Evolutionary conservation across 2,888 invertebrate genomes (phyloP).

Genomic region (Melitaea athalia): DNA sequence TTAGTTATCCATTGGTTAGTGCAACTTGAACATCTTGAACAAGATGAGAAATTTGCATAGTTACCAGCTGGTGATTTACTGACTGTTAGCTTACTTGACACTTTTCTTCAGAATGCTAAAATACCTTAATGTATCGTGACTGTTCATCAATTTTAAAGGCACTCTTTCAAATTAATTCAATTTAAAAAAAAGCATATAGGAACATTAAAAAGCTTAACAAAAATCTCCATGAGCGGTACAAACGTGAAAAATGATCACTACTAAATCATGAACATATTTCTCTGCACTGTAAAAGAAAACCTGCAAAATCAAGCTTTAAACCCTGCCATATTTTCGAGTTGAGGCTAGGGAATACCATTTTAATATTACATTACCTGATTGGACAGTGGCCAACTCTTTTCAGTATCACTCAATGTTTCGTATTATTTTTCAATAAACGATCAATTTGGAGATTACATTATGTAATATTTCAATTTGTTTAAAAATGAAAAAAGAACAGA

Average conservation of each 20-base stretch:
- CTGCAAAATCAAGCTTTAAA: slow-evolving; percentile 20
- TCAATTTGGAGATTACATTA: slow-evolving; percentile 2
- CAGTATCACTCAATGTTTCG: slow-evolving; percentile 18
- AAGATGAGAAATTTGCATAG: too few species aligned
- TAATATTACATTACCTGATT: slow-evolving; percentile 25
- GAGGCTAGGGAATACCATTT: slow-evolving; percentile 25
- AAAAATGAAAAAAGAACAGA: background rate
- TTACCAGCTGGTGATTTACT: too few species aligned
- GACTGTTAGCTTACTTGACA: too few species aligned
- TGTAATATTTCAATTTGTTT: slow-evolving; percentile 1
- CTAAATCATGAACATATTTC: slow-evolving; percentile 23
- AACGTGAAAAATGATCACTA: slow-evolving; percentile 11
- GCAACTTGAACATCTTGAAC: too few species aligned
- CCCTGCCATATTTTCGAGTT: slow-evolving; percentile 21
- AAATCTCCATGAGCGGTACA: slow-evolving; percentile 11
- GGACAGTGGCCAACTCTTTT: slow-evolving; percentile 23
- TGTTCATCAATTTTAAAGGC: too few species aligned
- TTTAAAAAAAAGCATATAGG: background rate
- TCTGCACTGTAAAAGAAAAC: slow-evolving; percentile 19
- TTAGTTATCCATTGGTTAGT: too few species aligned
- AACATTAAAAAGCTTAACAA: slow-evolving; percentile 3
- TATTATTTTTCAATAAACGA: slow-evolving; percentile 14
- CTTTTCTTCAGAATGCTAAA: too few species aligned
- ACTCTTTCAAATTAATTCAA: background rate
- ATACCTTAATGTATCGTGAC: too few species aligned